Conservation (phyloP, 2,888 invertebrate genomes). For the Acronicta leporina region DNA sequence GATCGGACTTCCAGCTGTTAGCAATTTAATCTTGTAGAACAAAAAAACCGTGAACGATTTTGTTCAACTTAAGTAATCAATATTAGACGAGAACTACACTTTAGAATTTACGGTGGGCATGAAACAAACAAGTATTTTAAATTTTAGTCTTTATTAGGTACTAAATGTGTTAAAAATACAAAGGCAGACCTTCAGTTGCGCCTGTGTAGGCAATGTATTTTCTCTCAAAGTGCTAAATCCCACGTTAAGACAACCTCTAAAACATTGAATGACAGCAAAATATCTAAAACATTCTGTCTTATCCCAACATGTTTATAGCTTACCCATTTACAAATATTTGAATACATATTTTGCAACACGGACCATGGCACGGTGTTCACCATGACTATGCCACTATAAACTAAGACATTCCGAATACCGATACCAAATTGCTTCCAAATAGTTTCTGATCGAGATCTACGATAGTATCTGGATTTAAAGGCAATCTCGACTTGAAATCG, state of each 20-base stretch:
- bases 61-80: not conserved
- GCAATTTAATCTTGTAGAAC: conserved; percentile 34
- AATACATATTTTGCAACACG: conserved; percentile 73
- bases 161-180: not conserved
- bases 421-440: conserved; percentile 76
- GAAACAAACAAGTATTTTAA: not conserved
- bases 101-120: not conserved
- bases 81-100: conserved; percentile 5
- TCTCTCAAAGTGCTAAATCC: conserved; percentile 24
- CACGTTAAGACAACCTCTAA: conserved; percentile 19
- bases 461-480: conserved; percentile 69
- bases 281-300: conserved; percentile 63
- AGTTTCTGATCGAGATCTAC: conserved; percentile 72
- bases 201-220: conserved; percentile 8
- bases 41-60: conserved; percentile 24
- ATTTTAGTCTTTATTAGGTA: not conserved
- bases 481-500: conserved; percentile 67
- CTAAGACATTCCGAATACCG: conserved; percentile 68
- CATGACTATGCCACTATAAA: conserved; percentile 67
- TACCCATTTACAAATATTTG: conserved; percentile 76
- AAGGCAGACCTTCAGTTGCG: not conserved
- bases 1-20: conserved; percentile 25
- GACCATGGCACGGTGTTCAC: conserved; percentile 60
- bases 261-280: conserved; percentile 60
- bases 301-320: conserved; percentile 69